phyloP scores from a whole-genome alignment of 2,888 invertebrate genomes.

The Orchesella flavescens region DNA sequence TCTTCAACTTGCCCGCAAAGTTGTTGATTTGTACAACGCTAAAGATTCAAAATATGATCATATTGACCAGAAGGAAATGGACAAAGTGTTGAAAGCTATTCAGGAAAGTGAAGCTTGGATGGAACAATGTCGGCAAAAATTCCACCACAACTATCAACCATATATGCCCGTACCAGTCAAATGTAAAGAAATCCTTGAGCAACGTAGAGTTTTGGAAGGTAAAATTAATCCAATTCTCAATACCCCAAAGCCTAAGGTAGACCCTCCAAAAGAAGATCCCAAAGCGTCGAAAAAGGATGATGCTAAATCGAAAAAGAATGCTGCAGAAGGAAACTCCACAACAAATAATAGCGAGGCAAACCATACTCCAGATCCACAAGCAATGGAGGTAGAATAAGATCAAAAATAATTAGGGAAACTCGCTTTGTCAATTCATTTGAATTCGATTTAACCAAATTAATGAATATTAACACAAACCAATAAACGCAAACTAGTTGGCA shows the following conservation, averaged over 20 bases:
- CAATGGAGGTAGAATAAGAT: conserved; percentile 76
- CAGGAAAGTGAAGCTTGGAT: conserved; percentile 87
- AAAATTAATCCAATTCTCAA: conserved; percentile 83
- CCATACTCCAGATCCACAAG: conserved; percentile 73
- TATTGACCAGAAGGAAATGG: conserved; percentile 81
- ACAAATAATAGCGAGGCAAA: conserved; percentile 21
- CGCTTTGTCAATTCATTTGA: conserved; percentile 37
- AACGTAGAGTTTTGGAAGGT: conserved; percentile 76
- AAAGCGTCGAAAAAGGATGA: conserved; percentile 72
- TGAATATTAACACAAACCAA: conserved; percentile 37
- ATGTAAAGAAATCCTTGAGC: conserved; percentile 70
- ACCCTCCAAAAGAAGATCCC: conserved; percentile 76
- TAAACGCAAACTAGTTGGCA: conserved; percentile 3
- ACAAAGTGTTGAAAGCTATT: conserved; percentile 82
- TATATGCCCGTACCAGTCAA: conserved; percentile 59
- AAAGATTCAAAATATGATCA: conserved; percentile 85
- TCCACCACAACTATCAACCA: conserved; percentile 32
- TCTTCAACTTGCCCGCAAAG: conserved; percentile 87
- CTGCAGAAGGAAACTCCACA: conserved; percentile 55
- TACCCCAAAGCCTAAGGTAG: conserved; percentile 86
- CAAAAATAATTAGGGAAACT: conserved; percentile 60
- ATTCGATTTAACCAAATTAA: conserved; percentile 26
- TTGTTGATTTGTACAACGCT: conserved; percentile 81
- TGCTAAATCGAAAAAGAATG: conserved; percentile 47
- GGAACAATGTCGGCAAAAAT: conserved; percentile 80